Conservation (phyloP, 2,113 vertebrate species). For the Theristicus caerulescens region DNA sequence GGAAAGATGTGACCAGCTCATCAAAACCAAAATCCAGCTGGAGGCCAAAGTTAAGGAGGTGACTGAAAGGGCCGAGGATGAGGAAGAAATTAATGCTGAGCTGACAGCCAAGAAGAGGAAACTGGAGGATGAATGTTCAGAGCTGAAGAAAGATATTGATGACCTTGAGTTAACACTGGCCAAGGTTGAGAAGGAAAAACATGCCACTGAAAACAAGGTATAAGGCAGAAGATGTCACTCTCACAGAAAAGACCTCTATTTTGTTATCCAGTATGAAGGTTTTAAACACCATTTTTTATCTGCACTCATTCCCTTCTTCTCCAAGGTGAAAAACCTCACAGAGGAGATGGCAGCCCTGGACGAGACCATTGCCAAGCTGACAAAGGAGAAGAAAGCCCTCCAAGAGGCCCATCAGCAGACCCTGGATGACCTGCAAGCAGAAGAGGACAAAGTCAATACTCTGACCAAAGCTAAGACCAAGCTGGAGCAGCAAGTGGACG, state of each 20-base stretch:
- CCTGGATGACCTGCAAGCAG: conserved; percentile 74
- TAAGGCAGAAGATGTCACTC: background rate
- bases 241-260: background rate
- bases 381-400: conserved; percentile 77
- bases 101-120: conserved; percentile 78
- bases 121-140: conserved; percentile 79
- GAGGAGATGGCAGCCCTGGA: too few relatives aligned
- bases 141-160: conserved; percentile 80
- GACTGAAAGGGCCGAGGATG: conserved; percentile 81
- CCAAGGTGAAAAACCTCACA: too few relatives aligned
- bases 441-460: too few relatives aligned
- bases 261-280: background rate
- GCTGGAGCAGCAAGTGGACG: too few relatives aligned
- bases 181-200: conserved; percentile 85
- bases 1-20: conserved; percentile 84
- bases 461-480: too few relatives aligned
- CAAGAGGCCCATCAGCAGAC: conserved; percentile 75
- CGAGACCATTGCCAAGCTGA: conserved; percentile 82
- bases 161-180: conserved; percentile 76
- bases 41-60: conserved; percentile 83
- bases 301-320: too few relatives aligned
- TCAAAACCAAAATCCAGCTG: conserved; percentile 83
- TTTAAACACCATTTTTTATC: background rate
- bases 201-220: conserved; percentile 82
- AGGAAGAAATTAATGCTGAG: conserved; percentile 81